Evolutionary conservation across 2,113 vertebrate genomes (phyloP).

Genomic region (Eurypyga helias): DNA sequence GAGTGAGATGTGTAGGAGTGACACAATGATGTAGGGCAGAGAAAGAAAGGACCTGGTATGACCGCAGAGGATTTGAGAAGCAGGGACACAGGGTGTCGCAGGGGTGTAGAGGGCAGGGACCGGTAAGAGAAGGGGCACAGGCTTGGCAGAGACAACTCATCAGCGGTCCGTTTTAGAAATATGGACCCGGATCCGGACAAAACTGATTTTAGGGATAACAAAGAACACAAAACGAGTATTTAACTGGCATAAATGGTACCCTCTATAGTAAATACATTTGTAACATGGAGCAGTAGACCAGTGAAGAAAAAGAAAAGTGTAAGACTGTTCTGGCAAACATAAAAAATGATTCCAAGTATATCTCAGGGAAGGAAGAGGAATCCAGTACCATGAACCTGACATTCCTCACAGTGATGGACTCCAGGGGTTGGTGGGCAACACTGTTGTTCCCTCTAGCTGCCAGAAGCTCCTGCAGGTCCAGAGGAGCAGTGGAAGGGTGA

Average conservation of each 20-base stretch:
- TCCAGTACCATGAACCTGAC: background rate
- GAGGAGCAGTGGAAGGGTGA: background rate
- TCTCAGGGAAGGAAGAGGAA: background rate
- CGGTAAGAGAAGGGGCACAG: background rate
- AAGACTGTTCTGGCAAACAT: background rate
- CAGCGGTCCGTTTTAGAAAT: background rate
- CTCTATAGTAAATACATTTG: background rate
- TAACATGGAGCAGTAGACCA: background rate
- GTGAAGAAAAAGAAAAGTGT: background rate
- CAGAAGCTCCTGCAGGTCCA: background rate
- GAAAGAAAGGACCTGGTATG: fast-evolving
- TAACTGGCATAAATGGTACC: background rate
- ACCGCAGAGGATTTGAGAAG: background rate
- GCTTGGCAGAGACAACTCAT: background rate
- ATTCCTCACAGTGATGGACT: background rate
- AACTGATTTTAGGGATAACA: background rate
- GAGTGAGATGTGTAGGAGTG: background rate
- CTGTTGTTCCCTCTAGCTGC: background rate
- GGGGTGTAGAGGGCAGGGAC: background rate
- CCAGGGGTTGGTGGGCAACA: background rate
- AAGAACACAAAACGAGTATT: background rate
- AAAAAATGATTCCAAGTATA: background rate
- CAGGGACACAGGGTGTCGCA: fast-evolving
- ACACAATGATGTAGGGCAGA: background rate
- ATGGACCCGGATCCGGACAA: fast-evolving